Evolutionary conservation across 2,888 invertebrate genomes (phyloP).

Genomic region (Ypsolopha scabrella): DNA sequence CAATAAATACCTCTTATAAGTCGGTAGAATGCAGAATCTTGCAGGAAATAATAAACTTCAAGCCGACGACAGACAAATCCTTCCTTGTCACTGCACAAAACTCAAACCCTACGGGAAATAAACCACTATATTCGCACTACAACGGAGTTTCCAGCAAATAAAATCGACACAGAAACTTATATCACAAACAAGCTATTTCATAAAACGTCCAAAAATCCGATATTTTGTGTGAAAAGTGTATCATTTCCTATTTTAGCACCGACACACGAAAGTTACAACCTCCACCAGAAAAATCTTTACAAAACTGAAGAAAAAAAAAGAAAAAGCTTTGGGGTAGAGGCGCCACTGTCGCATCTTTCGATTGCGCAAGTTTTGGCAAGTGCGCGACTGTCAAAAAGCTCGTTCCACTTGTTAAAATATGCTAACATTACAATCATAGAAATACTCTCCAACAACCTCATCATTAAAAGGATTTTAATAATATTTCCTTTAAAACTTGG

Average conservation of each 20-base stretch:
- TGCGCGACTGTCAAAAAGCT: no score
- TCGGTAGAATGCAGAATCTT: slow-evolving; percentile 17
- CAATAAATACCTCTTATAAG: slow-evolving; percentile 32
- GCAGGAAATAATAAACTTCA: slow-evolving; percentile 11
- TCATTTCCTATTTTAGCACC: slow-evolving; percentile 45
- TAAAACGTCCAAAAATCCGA: slow-evolving; percentile 41
- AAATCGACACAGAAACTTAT: slow-evolving; percentile 30
- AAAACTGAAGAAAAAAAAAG: slow-evolving; percentile 39
- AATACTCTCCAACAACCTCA: no score
- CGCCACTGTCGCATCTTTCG: slow-evolving; percentile 27
- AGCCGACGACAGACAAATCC: slow-evolving; percentile 35
- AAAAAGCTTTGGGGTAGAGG: slow-evolving; percentile 16
- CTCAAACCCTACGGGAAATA: slow-evolving; percentile 44
- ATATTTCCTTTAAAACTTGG: no score
- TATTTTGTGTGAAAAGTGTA: slow-evolving; percentile 38
- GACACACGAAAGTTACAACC: slow-evolving; percentile 39
- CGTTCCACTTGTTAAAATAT: no score
- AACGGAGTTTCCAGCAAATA: slow-evolving; percentile 28
- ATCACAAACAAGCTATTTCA: slow-evolving; percentile 43
- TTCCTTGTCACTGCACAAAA: slow-evolving; percentile 51
- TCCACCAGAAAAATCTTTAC: slow-evolving; percentile 42
- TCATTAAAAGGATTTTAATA: no score
- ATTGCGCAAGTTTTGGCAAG: background rate
- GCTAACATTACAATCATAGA: no score
- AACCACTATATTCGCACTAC: slow-evolving; percentile 25